These are phyloP conservation scores for Lasioglossum zephyrum DNA, from an alignment of 2,888 invertebrate species.

Conservation along the genomic window DNA sequence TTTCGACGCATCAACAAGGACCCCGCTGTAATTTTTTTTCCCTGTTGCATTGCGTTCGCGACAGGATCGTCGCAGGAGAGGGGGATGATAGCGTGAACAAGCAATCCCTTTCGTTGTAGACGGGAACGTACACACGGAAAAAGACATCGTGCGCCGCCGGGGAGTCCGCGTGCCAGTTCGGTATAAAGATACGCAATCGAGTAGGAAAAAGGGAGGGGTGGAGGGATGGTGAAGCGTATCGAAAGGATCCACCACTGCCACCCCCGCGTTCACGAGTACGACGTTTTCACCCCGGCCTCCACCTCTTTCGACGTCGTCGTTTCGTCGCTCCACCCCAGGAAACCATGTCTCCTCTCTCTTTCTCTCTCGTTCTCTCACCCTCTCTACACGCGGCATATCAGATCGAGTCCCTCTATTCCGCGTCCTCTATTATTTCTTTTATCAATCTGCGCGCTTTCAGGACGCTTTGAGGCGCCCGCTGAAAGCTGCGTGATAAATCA, in stretches of 20 bases:
- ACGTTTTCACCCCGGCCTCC: conserved; percentile 52
- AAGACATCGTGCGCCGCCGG: conserved; percentile 27
- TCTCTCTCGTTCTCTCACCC: conserved; percentile 55
- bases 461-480: conserved; percentile 81
- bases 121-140: conserved; percentile 28
- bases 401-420: conserved; percentile 82
- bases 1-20: background rate
- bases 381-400: conserved; percentile 73
- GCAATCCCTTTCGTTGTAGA: background rate
- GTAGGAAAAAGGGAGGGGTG: conserved; percentile 53
- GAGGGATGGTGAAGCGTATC: conserved; percentile 65
- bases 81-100: background rate
- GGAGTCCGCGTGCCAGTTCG: conserved; percentile 66
- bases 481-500: conserved; percentile 84
- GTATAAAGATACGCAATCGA: conserved; percentile 69
- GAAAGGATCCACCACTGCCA: conserved; percentile 67
- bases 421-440: conserved; percentile 84
- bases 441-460: conserved; percentile 84
- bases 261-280: conserved; percentile 59
- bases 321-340: conserved; percentile 57
- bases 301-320: conserved; percentile 56
- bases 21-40: background rate
- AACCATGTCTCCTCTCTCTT: conserved; percentile 48
- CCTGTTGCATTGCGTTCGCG: background rate
- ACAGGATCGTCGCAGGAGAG: background rate